These are phyloP conservation scores for Ormia ochracea DNA, from an alignment of 2,888 invertebrate species.

Conservation along the genomic window DNA sequence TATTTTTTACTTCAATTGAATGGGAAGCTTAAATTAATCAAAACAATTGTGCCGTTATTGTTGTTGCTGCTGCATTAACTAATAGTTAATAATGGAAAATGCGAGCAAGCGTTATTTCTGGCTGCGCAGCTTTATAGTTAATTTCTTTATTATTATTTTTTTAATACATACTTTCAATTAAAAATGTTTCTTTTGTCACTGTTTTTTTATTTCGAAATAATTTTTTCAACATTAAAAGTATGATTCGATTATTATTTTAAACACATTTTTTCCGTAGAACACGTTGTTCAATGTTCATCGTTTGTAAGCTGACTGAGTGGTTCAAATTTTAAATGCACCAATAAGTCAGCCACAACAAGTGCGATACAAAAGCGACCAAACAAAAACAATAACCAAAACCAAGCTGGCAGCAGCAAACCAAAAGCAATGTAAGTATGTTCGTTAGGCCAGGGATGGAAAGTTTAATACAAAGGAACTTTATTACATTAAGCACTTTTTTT, in stretches of 20 bases:
- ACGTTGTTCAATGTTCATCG: conserved; percentile 65
- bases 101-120: conserved; percentile 3
- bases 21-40: conserved; percentile 14
- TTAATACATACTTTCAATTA: not conserved
- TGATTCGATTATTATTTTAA: not conserved
- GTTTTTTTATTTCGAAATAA: conserved; percentile 3
- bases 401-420: conserved; percentile 26
- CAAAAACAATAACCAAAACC: conserved; percentile 46
- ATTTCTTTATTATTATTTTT: not conserved
- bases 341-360: conserved; percentile 65
- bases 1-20: not conserved
- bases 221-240: not conserved
- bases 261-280: conserved; percentile 35
- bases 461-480: not conserved
- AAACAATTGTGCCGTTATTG: not conserved
- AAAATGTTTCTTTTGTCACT: not conserved
- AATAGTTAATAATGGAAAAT: conserved; percentile 13
- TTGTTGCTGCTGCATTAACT: not conserved
- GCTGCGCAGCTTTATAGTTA: not conserved
- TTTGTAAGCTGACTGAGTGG: conserved; percentile 67
- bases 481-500: too few species aligned
- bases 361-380: conserved; percentile 57
- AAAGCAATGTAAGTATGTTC: conserved; percentile 33
- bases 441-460: not conserved
- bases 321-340: conserved; percentile 68